phyloP scores from a whole-genome alignment of 2,113 vertebrate genomes.

The Paramisgurnus dabryanus region DNA sequence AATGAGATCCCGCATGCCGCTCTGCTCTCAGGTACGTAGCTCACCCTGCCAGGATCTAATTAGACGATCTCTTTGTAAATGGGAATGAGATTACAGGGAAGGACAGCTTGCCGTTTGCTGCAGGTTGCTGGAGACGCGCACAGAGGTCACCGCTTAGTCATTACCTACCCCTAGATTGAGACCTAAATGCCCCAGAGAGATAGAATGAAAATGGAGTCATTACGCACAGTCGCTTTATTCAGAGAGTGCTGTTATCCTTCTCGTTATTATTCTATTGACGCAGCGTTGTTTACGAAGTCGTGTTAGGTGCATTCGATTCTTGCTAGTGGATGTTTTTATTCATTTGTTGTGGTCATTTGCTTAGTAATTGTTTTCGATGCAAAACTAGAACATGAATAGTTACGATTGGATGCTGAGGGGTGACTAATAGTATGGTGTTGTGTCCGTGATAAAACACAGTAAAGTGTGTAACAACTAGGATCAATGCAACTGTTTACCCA shows the following conservation, averaged over 20 bases:
- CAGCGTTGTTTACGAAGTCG: constrained; percentile 1
- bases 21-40: constrained; percentile 32
- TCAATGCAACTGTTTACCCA: too few species aligned
- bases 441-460: too few species aligned
- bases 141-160: constrained; percentile 47
- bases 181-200: constrained; percentile 8
- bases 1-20: constrained; percentile 9
- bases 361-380: background rate
- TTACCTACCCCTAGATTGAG: constrained; percentile 12
- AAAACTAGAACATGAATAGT: background rate
- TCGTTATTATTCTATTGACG: constrained; percentile 3
- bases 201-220: constrained; percentile 29
- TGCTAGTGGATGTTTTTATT: background rate
- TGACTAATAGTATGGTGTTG: too few species aligned
- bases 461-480: too few species aligned
- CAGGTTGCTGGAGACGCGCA: constrained; percentile 18
- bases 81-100: constrained; percentile 31
- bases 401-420: background rate
- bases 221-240: constrained; percentile 16
- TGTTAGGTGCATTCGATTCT: background rate
- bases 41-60: constrained; percentile 48
- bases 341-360: background rate
- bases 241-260: background rate
- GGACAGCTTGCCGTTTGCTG: constrained; percentile 34
- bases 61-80: constrained; percentile 49